Base-by-base conservation (phyloP, 2,113 vertebrate species). In the Phocoena phocoena region DNA sequence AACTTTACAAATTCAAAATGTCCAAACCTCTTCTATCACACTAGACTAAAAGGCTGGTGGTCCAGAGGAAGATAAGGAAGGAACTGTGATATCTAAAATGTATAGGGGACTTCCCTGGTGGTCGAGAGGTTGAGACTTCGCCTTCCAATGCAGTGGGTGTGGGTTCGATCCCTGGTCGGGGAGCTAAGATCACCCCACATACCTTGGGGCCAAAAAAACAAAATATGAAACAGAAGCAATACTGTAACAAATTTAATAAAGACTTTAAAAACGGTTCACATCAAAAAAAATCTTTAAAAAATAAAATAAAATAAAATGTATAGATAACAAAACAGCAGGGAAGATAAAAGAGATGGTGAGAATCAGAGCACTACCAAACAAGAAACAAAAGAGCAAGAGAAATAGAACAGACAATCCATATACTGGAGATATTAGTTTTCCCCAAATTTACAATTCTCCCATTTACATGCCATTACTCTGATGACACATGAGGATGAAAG, bases 1-100 rank as follows among this genome's bases (percentile, higher is more conserved):
- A 36, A 25, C 79, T 95, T 94, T 87, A 77, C 20, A 90, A 84
- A 50, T 92, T 94, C 60, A 77, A 53, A 68, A 65, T 55, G 28
- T 60, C 74, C 62, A 94, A 96, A 47, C 4, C 23, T 86, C 74
- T 79, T 83, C 9, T 9, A 33, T 36, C 25, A n/a, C 12, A 26
- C 17, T 8, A 86, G 44, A 44, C 36, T 20, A 47, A 41, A 89
- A 65, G 8, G 21, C 6, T 60, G 18, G 44, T 6, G 8, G 17
- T 67, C 21, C 67, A 79, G 53, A 33, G 26, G 21, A 77, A n/a
- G 28, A 36, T 62, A 55, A 68, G 28, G 41, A 77, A 68, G 65
- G n/a, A 63, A 44, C 36, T 3, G 17, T 60, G 44, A 26, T 6
- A 70, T 20, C 53, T 14, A 76, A 63, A 74, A 74, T 76, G 41